These are phyloP conservation scores for Falco cherrug DNA, from an alignment of 2,797 vertebrate genomes.

Conservation along the genomic window DNA sequence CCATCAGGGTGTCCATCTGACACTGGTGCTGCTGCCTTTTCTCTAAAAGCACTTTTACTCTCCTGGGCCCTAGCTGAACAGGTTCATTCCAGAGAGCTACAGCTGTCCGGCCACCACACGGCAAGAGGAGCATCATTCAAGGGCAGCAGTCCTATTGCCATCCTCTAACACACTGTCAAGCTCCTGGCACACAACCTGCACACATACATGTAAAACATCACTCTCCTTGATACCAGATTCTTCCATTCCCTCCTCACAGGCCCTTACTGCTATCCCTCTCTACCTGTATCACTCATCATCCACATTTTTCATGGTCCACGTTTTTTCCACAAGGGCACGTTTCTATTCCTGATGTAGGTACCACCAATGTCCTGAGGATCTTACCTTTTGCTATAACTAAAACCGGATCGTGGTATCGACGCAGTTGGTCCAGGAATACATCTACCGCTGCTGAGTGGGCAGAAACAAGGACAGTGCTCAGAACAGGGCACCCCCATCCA, in stretches of 20 bases:
- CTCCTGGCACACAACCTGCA: not conserved
- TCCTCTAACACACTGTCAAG: not conserved
- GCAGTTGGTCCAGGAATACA: not conserved
- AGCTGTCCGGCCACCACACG: not conserved
- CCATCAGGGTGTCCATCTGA: not conserved
- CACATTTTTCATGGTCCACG: too few species aligned
- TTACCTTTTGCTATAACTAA: not conserved
- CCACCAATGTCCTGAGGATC: not conserved
- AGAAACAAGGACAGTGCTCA: not conserved
- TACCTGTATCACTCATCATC: fast-evolving
- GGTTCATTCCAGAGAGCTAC: not conserved
- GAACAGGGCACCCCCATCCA: not conserved
- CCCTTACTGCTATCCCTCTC: not conserved
- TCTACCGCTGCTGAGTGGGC: not conserved
- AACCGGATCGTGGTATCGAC: not conserved
- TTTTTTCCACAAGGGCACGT: not conserved
- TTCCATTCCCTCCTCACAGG: not conserved
- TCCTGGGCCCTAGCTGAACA: not conserved
- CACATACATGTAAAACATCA: fast-evolving
- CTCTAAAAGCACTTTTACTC: not conserved
- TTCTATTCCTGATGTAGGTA: not conserved
- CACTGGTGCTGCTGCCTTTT: not conserved
- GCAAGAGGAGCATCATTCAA: not conserved
- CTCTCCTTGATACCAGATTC: not conserved
- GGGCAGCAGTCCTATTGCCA: not conserved